Conservation (phyloP, 2,113 vertebrate genomes). For the Heptranchias perlo region DNA sequence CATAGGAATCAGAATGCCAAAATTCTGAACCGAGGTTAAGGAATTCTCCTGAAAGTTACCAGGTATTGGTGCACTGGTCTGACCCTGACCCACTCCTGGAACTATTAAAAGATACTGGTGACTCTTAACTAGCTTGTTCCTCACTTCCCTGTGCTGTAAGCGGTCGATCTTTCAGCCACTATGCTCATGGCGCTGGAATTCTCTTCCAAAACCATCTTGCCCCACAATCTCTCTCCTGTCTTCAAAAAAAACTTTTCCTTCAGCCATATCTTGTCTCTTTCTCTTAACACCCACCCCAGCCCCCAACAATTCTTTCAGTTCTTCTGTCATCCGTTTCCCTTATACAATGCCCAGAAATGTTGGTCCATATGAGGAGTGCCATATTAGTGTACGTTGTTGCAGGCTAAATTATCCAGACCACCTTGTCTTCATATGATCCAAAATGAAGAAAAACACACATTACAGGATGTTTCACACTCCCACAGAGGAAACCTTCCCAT, state of each 20-base stretch:
- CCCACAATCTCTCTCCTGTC: background rate
- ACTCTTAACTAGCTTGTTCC: background rate
- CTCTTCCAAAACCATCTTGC: background rate
- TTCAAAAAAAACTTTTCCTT: background rate
- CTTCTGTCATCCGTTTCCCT: background rate
- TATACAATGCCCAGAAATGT: background rate
- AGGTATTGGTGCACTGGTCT: background rate
- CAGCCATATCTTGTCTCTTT: background rate
- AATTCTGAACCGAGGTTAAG: background rate
- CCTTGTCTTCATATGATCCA: background rate
- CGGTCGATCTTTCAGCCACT: background rate
- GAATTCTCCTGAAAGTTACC: background rate
- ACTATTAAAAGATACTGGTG: background rate
- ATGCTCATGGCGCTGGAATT: background rate
- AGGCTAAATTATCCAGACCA: background rate
- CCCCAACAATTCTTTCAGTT: too few relatives aligned
- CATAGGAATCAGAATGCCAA: background rate
- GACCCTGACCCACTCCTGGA: background rate
- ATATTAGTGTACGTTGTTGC: background rate
- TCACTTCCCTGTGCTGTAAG: background rate
- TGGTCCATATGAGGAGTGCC: background rate
- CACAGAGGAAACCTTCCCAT: background rate
- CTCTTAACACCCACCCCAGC: background rate
- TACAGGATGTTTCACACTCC: background rate
- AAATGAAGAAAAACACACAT: background rate